A percentile compares a stretch with the other conserved stretches of the same genome.
Conservation (phyloP, 2,113 vertebrate species). For the Pollimyrus isidori region DNA sequence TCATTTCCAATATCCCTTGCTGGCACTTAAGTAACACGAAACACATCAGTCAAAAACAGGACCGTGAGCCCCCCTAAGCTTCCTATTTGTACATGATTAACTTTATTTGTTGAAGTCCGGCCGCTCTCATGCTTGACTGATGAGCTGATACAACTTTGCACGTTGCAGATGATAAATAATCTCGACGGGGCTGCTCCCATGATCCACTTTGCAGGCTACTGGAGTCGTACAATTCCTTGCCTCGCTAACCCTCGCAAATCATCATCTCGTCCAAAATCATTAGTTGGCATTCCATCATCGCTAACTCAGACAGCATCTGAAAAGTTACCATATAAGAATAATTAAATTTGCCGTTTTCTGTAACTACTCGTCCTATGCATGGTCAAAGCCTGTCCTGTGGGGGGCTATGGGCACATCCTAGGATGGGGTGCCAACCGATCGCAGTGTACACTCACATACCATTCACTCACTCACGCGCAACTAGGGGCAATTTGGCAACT, state of each 20-base stretch:
- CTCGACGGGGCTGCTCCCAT: neutral
- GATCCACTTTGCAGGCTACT: neutral
- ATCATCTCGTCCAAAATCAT: neutral
- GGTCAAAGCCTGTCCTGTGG: neutral
- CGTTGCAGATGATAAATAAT: neutral
- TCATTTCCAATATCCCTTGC: slow-evolving; percentile 57
- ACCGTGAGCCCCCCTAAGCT: neutral
- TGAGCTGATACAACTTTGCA: neutral
- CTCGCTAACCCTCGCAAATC: neutral
- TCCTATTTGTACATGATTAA: slow-evolving; percentile 13
- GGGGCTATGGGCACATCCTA: neutral
- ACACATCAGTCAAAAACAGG: neutral
- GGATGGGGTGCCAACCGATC: neutral
- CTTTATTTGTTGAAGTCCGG: slow-evolving; percentile 4
- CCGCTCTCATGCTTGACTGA: neutral
- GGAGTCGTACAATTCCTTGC: neutral
- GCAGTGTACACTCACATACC: neutral
- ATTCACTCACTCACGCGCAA: neutral
- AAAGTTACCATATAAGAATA: neutral
- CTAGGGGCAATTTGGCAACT: neutral
- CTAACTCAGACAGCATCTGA: neutral
- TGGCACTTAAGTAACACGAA: slow-evolving; percentile 50
- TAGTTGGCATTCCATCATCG: neutral
- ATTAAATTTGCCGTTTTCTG: neutral
- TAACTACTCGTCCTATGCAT: neutral